Evolutionary conservation across 2,113 vertebrate species (phyloP), one percentile per base, ranked within the genome.

Genomic region (Porphyrio hochstetteri): DNA sequence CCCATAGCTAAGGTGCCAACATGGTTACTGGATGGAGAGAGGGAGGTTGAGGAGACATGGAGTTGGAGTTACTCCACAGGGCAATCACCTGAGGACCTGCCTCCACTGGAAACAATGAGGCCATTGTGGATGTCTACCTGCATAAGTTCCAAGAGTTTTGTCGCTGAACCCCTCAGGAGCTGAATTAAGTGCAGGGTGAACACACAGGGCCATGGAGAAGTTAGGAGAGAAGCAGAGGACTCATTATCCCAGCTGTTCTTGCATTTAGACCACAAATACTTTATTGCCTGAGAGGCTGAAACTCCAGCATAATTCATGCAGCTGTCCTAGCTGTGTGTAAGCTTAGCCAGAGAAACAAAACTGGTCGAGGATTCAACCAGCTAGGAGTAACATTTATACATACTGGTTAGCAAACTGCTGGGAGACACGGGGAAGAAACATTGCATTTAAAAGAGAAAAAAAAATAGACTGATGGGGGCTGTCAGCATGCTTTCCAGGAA

Each of bases 181-280:
- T 64, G 90, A 86, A 84, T 81, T 78, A 88, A 88, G 56, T 40
- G 56, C 21, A 44, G 64, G 24, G 56, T 86, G 52, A 95, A 13
- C 57, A 23, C 35, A 48, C 23, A 88, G 59, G n/a, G 59, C 63
- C 50, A 10, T 7, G 42, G 69, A 69, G 76, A 88, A 61, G 48
- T 77, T 60, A 81, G 68, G 71, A 81, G 46, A 46, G 64, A 86
- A 81, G 36, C 52, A 83, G 76, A 92, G 82, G 38, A 86, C 33
- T 91, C 12, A 1, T 28, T 23, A 36, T 93, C 46, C 85, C 71
- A 83, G 46, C 42, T 7, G 2, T 56, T 95, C 52, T 78, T 88
- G 78, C 86, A 70, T 78, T 95, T 86, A 90, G 52, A 68, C 82
- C 38, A 64, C 75, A 80, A 81, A 79, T 71, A 74, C 71, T 88